phyloP scores from a whole-genome alignment of 1,140 invertebrate species.

The Eubasilissa regina region DNA sequence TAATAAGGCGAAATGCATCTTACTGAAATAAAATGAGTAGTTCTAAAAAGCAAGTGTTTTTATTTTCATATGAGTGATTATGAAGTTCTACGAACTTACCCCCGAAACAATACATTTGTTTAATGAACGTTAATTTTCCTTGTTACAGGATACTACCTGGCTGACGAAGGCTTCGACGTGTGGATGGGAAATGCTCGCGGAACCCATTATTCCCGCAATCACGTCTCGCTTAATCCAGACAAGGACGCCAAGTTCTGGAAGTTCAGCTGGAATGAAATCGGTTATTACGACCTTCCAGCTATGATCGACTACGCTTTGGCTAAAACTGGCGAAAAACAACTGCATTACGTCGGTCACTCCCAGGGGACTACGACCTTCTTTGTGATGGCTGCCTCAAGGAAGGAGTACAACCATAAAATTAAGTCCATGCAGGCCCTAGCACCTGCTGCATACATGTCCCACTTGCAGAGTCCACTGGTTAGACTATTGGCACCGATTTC shows the following conservation, averaged over 20 bases:
- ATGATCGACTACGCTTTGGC: constrained; percentile 74
- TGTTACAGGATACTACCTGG: constrained; percentile 63
- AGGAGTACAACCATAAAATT: constrained; percentile 77
- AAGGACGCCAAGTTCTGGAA: constrained; percentile 75
- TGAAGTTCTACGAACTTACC: too few relatives aligned
- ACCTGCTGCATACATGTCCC: constrained; percentile 72
- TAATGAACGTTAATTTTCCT: neutral
- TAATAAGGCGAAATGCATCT: too few relatives aligned
- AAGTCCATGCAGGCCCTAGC: constrained; percentile 74
- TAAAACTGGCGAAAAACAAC: constrained; percentile 65
- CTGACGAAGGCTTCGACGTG: constrained; percentile 79
- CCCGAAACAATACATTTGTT: too few relatives aligned
- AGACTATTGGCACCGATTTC: constrained; percentile 72
- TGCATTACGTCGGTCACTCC: constrained; percentile 74
- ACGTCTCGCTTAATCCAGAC: constrained; percentile 68
- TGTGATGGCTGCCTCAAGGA: constrained; percentile 73
- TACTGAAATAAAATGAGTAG: too few relatives aligned
- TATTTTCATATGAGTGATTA: too few relatives aligned
- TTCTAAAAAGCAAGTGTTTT: too few relatives aligned
- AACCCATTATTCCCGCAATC: constrained; percentile 79
- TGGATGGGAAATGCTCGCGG: constrained; percentile 83
- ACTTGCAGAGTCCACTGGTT: constrained; percentile 66
- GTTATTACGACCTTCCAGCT: constrained; percentile 76
- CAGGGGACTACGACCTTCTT: constrained; percentile 78
- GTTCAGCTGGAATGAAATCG: constrained; percentile 80